A percentile compares a stretch with the other conserved stretches of the same genome.
phyloP scores from a whole-genome alignment of 2,888 invertebrate genomes.

The Xanthostigma xanthostigma region DNA sequence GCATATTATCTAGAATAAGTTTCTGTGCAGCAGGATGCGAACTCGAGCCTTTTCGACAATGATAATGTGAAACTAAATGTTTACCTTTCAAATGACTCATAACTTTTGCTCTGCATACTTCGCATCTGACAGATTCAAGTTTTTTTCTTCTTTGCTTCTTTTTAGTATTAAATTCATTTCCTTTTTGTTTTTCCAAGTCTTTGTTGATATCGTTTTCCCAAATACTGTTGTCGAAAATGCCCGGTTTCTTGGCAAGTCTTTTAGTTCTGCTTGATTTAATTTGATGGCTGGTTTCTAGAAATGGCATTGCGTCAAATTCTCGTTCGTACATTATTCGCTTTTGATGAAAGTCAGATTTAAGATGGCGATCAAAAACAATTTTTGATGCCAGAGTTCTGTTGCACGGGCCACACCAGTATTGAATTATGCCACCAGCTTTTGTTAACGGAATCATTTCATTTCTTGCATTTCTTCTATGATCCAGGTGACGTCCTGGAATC shows the following conservation, averaged over 20 bases:
- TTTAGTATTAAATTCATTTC: slow-evolving; percentile 2
- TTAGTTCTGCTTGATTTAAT: background rate
- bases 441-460: slow-evolving; percentile 23
- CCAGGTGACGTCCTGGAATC: slow-evolving; percentile 42
- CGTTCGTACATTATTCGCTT: slow-evolving; percentile 48
- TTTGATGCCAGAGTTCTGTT: slow-evolving; percentile 59
- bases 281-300: slow-evolving; percentile 14
- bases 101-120: slow-evolving; percentile 56
- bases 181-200: slow-evolving; percentile 15
- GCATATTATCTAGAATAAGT: slow-evolving; percentile 62
- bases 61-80: slow-evolving; percentile 74
- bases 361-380: slow-evolving; percentile 59
- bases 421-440: slow-evolving; percentile 27
- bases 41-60: slow-evolving; percentile 57
- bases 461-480: slow-evolving; percentile 6
- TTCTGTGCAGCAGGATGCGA: slow-evolving; percentile 37
- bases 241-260: slow-evolving; percentile 25
- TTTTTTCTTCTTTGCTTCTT: slow-evolving; percentile 28
- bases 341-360: slow-evolving; percentile 57
- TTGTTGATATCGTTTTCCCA: slow-evolving; percentile 20
- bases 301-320: slow-evolving; percentile 40
- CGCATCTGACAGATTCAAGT: slow-evolving; percentile 49
- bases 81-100: slow-evolving; percentile 58
- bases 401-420: slow-evolving; percentile 71
- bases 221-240: background rate